Base-by-base conservation (phyloP, 2,113 vertebrate species). In the Rhinopithecus roxellana region DNA sequence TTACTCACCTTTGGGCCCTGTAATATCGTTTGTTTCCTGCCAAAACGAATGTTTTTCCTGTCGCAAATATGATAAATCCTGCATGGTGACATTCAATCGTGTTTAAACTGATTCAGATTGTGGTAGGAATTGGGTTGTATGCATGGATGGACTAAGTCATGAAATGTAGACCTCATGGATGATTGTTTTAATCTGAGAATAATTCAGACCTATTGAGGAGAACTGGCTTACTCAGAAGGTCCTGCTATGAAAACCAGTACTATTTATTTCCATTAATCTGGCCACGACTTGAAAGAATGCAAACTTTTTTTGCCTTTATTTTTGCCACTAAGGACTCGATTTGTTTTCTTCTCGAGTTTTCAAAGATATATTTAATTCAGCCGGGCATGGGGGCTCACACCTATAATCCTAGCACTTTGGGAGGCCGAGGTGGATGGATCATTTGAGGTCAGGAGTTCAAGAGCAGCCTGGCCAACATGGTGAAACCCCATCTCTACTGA, bases 1-100 rank as follows among this genome's bases (percentile, higher is more conserved):
- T 97, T 94, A 97, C 92, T 94, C 93, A 97, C 83, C 93, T 97
- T 92, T 95, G 82, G 95, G 86, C 43, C 79, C 82, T n/a, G 25
- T 92, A 93, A 91, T 97, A 96, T 75, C 92, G 82, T 96, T 97
- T 97, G 93, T 89, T 95, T 87, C 30, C 61, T 87, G 92, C 67
- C 86, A 96, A 93, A 96, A 61, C 35, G 87, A 95, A 86, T 3
- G 12, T 86, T 97, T 89, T 84, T 91, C 74, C 40, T 89, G 69
- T 93, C 0, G 8, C 75, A 97, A 94, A 93, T 96, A 94, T 40
- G 81, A 93, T 93, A 74, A 87, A 82, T 95, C 67, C 74, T 83
- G 87, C 40, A 55, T 25, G 50, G 25, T 12, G 43, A 87, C 5
- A 32, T 74, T 93, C 78, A 69, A 1, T 95, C 90, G 48, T 40